Conservation (phyloP, 2,888 invertebrate species). For the Plebejus anna region DNA sequence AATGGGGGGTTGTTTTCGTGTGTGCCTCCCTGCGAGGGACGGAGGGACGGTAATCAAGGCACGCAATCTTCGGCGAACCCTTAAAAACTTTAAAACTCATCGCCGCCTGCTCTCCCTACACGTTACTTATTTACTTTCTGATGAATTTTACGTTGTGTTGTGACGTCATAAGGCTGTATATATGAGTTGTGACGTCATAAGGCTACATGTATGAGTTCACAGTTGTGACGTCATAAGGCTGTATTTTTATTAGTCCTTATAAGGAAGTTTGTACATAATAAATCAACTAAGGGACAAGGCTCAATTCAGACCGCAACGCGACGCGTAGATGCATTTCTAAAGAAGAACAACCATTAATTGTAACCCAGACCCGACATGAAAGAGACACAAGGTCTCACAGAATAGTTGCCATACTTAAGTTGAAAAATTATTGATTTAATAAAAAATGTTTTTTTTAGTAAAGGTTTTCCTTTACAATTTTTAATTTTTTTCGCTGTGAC, state of each 20-base stretch:
- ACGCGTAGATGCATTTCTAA: too few relatives aligned
- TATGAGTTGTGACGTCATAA: not conserved
- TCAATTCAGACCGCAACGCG: too few relatives aligned
- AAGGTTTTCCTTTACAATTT: too few relatives aligned
- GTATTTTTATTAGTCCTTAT: not conserved
- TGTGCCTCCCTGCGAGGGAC: slow-evolving; percentile 60
- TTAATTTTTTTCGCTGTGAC: too few relatives aligned
- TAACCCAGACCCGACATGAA: too few relatives aligned
- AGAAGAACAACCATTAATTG: too few relatives aligned
- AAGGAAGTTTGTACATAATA: too few relatives aligned
- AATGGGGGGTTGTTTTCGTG: slow-evolving; percentile 59
- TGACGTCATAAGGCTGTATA: not conserved
- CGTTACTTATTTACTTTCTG: slow-evolving; percentile 22
- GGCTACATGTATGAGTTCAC: not conserved
- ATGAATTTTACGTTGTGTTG: not conserved
- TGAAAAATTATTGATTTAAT: too few relatives aligned
- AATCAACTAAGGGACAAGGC: too few relatives aligned
- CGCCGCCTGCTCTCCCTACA: slow-evolving; percentile 53
- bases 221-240: not conserved
- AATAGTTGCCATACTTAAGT: too few relatives aligned
- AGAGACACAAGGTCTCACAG: too few relatives aligned
- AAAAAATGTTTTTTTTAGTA: too few relatives aligned
- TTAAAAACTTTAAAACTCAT: slow-evolving; percentile 82
- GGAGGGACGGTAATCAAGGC: slow-evolving; percentile 78
- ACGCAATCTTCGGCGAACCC: slow-evolving; percentile 83